Percentiles rank a stretch among this genome's conserved stretches.
These are phyloP conservation scores for Drosophila emarginata DNA, from an alignment of 2,888 invertebrate genomes.

Conservation along the genomic window DNA sequence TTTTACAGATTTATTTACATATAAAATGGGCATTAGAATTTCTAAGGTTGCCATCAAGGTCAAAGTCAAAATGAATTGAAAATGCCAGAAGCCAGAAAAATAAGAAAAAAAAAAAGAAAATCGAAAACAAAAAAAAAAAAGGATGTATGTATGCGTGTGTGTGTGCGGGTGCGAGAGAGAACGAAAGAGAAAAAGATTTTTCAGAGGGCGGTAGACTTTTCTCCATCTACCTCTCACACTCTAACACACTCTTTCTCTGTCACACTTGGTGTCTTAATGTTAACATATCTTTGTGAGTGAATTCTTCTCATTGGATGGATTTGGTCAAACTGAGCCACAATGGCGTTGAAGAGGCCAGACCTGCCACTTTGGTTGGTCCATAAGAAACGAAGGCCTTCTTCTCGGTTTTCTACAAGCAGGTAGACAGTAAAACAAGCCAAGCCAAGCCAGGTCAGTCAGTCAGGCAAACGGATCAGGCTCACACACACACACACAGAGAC, in stretches of 20 bases:
- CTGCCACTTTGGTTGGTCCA: constrained; percentile 47
- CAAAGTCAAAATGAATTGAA: constrained; percentile 9
- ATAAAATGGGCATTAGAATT: no score
- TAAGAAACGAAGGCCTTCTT: neutral
- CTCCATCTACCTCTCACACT: neutral
- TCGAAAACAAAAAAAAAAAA: no score
- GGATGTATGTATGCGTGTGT: no score
- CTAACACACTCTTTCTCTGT: constrained; percentile 12
- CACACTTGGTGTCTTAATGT: constrained; percentile 7
- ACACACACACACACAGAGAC: neutral
- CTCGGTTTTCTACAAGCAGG: constrained; percentile 38
- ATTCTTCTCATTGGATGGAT: constrained; percentile 54
- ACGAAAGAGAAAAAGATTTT: constrained; percentile 8
- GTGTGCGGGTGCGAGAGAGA: no score
- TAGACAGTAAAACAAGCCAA: constrained; percentile 26
- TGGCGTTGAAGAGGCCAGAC: constrained; percentile 42
- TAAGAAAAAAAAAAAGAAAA: neutral
- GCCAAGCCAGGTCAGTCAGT: constrained; percentile 44
- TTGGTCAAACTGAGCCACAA: constrained; percentile 39
- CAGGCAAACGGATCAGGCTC: constrained; percentile 49
- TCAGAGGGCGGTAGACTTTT: neutral
- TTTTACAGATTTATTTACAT: no score
- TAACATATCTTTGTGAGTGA: constrained; percentile 52
- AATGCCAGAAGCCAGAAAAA: constrained; percentile 13
- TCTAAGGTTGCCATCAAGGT: no score